Evolutionary conservation across 64 coral and sea anemone genomes (phyloP).

Genomic region (Actinia equina): DNA sequence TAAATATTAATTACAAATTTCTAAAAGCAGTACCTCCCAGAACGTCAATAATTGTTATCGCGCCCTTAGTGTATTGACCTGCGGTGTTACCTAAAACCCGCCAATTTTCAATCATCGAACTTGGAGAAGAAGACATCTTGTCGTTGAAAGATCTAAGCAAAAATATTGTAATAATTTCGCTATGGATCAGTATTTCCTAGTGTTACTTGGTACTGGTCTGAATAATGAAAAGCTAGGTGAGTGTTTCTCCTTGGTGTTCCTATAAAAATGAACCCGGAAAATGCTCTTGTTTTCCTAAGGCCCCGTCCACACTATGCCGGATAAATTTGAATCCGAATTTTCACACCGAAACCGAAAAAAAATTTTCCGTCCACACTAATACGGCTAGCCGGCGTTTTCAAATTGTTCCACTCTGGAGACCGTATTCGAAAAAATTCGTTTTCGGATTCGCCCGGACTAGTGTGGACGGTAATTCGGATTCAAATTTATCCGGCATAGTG

Average conservation of each 20-base stretch:
- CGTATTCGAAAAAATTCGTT: too few relatives aligned
- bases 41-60: neutral
- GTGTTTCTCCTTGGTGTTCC: neutral
- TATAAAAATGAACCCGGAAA: neutral
- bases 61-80: neutral
- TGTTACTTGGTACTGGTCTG: neutral
- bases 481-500: too few relatives aligned
- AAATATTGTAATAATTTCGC: neutral
- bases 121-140: neutral
- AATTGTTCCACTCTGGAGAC: too few relatives aligned
- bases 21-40: neutral
- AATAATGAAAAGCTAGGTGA: neutral
- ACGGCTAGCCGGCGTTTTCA: too few relatives aligned
- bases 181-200: neutral
- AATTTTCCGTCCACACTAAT: too few relatives aligned
- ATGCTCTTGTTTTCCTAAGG: neutral
- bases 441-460: neutral
- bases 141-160: neutral
- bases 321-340: too few relatives aligned
- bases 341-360: too few relatives aligned
- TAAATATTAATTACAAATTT: neutral
- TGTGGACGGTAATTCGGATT: too few relatives aligned
- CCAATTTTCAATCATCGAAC: neutral
- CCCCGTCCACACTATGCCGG: too few relatives aligned
- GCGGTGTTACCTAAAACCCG: neutral